A percentile compares a stretch with the other conserved stretches of the same genome.
Evolutionary conservation across 2,113 vertebrate genomes (phyloP).

Genomic region (Hypanus sabinus): DNA sequence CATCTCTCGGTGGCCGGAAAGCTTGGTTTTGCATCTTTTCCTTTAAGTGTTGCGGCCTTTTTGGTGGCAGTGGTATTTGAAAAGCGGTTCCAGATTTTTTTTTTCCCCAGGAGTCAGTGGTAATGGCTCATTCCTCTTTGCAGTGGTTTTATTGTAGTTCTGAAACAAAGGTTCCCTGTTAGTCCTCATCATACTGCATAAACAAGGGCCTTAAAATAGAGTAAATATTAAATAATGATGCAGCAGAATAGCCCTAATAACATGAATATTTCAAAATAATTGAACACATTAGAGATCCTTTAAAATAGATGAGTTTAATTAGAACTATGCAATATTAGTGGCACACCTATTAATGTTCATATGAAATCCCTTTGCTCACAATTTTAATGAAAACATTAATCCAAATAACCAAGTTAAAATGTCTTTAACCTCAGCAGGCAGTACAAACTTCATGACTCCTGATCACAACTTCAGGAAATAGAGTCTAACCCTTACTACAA

Average conservation of each 20-base stretch:
- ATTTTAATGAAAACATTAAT: constrained; percentile 17
- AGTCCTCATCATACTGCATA: too few relatives aligned
- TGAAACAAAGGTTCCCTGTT: background rate
- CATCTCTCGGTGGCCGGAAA: background rate
- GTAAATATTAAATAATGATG: background rate
- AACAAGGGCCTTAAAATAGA: background rate
- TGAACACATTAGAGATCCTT: background rate
- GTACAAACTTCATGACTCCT: too few relatives aligned
- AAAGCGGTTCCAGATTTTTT: background rate
- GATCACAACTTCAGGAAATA: too few relatives aligned
- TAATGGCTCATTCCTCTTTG: background rate
- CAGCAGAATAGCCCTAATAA: background rate
- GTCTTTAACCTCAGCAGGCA: too few relatives aligned
- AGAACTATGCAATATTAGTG: background rate
- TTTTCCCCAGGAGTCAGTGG: background rate
- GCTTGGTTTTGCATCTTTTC: background rate
- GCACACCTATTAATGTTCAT: background rate
- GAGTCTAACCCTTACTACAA: too few relatives aligned
- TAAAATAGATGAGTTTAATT: background rate
- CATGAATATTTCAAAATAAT: constrained; percentile 27
- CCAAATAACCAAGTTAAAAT: too few relatives aligned
- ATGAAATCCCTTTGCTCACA: background rate
- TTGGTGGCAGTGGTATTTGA: background rate
- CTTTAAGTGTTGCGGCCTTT: background rate
- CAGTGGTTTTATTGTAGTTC: background rate